Base-by-base conservation (phyloP, 1,140 invertebrate genomes). In the Dinoponera quadriceps region DNA sequence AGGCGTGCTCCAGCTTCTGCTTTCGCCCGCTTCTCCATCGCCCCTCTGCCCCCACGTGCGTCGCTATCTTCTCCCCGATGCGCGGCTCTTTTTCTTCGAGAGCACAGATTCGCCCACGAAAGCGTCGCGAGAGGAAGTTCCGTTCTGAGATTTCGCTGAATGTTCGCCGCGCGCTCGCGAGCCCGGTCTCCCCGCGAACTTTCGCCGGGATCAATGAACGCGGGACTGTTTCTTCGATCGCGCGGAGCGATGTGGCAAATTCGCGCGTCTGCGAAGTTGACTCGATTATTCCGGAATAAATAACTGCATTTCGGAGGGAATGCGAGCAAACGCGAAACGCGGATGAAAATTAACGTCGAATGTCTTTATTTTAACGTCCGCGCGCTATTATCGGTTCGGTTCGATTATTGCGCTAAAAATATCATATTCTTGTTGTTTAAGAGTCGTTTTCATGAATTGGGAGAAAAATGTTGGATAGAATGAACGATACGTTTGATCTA, bases 141-240 rank as follows among this genome's bases (percentile, higher is more conserved):
- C 27, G 72, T 57, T 51, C n/a, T 14, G 69, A 85, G 82, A 87
- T 73, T 82, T 82, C 48, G 33, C 82, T 55, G 63, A 59, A 77
- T 87, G 75, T n/a, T n/a, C n/a, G n/a, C 71, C 60, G 59, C 38
- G 69, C 86, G 38, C 38, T 87, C 85, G n/a, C 62, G 83, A 80
- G 63, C 86, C 75, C 84, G 84, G 80, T 77, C 59, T 38, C 11
- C n/a, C 13, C 27, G 49, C 16, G 62, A 57, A 82, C 63, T 82
- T 86, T 66, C 59, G 14, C 20, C 2, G 22, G 27, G 63, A 69
- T 55, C 62, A 73, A 66, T 59, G 51, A 20, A 33, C 18, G 57
- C 57, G 68, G 55, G 78, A 27, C 20, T 54, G 55, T 62, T 80
- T 80, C 33, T 55, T 69, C 63, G 62, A 66, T 69, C 62, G 55